A percentile compares a stretch with the other conserved stretches of the same genome.
Evolutionary conservation across 2,797 vertebrate species (phyloP).

Genomic region (Acropternis orthonyx): DNA sequence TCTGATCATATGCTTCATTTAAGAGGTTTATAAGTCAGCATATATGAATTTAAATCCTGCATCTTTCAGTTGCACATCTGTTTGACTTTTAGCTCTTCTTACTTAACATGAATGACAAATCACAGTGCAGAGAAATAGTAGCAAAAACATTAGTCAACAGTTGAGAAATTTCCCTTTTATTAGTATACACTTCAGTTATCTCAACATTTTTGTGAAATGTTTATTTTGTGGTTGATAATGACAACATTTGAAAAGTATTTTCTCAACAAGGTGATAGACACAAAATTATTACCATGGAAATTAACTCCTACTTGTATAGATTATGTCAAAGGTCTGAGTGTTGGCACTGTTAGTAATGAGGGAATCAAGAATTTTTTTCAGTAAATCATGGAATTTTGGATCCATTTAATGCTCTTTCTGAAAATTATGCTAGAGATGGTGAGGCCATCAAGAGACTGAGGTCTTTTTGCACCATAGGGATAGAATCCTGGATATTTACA

Average conservation of each 20-base stretch:
- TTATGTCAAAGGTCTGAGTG: neutral
- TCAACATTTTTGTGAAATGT: neutral
- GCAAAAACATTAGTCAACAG: neutral
- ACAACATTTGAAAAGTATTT: neutral
- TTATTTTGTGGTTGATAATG: neutral
- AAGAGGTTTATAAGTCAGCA: neutral
- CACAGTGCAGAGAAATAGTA: neutral
- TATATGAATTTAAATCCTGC: neutral
- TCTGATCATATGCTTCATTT: neutral
- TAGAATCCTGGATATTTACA: neutral
- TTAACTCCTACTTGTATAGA: neutral
- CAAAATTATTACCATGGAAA: neutral
- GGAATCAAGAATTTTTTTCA: neutral
- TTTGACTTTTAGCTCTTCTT: neutral
- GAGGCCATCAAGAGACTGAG: neutral
- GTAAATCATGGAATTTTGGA: neutral
- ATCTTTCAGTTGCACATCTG: neutral
- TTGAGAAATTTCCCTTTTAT: neutral
- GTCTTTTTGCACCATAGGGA: neutral
- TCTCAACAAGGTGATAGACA: neutral
- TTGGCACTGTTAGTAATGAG: rapidly evolving
- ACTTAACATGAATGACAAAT: neutral
- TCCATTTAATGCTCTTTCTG: neutral
- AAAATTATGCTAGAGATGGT: neutral
- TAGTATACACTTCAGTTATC: neutral